These are phyloP conservation scores for Ips nitidus DNA, from an alignment of 1,140 invertebrate genomes.

Conservation along the genomic window DNA sequence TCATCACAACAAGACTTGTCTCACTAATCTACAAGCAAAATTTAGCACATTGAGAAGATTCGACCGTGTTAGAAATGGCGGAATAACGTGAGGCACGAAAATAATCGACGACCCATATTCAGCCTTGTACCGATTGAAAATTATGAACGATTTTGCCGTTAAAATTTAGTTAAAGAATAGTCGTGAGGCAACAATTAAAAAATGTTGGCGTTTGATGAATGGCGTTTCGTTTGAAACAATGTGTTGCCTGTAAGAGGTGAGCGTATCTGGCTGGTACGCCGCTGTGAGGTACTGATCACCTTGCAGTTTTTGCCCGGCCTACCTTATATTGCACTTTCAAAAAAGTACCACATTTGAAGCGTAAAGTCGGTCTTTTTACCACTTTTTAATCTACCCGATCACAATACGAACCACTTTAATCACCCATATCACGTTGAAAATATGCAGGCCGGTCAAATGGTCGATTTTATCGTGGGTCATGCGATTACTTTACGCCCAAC, in stretches of 20 bases:
- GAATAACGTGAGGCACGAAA: slow-evolving; percentile 11
- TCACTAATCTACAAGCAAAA: too few species aligned
- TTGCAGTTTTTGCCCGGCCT: slow-evolving; percentile 9
- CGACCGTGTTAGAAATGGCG: neutral
- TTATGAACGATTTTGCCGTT: slow-evolving; percentile 29
- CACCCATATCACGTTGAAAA: too few species aligned
- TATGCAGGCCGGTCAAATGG: too few species aligned
- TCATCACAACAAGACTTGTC: too few species aligned
- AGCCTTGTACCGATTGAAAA: slow-evolving; percentile 30
- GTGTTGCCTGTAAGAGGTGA: slow-evolving; percentile 26
- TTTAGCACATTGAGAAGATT: too few species aligned
- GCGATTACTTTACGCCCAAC: slow-evolving; percentile 7
- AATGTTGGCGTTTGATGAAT: slow-evolving; percentile 29
- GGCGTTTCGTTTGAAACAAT: slow-evolving; percentile 33
- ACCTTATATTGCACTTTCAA: neutral
- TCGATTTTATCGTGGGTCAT: neutral
- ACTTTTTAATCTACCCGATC: too few species aligned
- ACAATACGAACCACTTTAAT: too few species aligned
- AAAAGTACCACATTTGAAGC: too few species aligned
- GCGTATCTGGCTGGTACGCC: slow-evolving; percentile 24
- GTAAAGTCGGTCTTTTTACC: too few species aligned
- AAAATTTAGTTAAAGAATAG: slow-evolving; percentile 29
- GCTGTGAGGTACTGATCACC: slow-evolving; percentile 10
- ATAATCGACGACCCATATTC: slow-evolving; percentile 26
- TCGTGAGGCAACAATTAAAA: slow-evolving; percentile 33